Conservation (phyloP, 2,888 invertebrate genomes). For the Pheosia tremula region DNA sequence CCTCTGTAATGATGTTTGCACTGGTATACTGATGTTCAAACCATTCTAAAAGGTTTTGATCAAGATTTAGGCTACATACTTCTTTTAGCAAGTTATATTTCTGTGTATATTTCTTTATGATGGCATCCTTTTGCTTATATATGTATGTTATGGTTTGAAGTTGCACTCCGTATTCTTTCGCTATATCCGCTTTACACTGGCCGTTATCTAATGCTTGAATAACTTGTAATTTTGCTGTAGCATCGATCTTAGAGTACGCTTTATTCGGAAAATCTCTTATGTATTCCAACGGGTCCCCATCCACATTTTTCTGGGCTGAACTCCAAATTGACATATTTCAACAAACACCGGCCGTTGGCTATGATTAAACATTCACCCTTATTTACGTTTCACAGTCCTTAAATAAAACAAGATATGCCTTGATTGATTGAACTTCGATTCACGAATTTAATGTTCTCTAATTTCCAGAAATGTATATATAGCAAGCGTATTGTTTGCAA, state of each 20-base stretch:
- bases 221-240: conserved; percentile 45
- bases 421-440: too few relatives aligned
- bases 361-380: conserved; percentile 5
- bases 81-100: conserved; percentile 39
- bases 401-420: too few relatives aligned
- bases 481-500: too few relatives aligned
- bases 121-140: conserved; percentile 47
- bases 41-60: conserved; percentile 48
- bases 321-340: conserved; percentile 38
- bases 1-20: conserved; percentile 40
- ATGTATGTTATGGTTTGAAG: conserved; percentile 46
- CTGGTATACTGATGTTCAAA: conserved; percentile 38
- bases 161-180: conserved; percentile 47
- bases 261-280: conserved; percentile 30
- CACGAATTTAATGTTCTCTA: too few relatives aligned
- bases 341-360: not conserved
- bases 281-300: conserved; percentile 33
- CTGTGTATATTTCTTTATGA: conserved; percentile 43
- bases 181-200: conserved; percentile 46
- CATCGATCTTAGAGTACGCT: conserved; percentile 40
- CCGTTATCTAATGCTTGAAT: conserved; percentile 53
- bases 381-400: too few relatives aligned
- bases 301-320: conserved; percentile 38
- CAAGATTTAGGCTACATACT: conserved; percentile 39
- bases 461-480: too few relatives aligned